These are phyloP conservation scores for Tetragonula clypearis DNA, from an alignment of 1,140 invertebrate species.

Conservation along the genomic window DNA sequence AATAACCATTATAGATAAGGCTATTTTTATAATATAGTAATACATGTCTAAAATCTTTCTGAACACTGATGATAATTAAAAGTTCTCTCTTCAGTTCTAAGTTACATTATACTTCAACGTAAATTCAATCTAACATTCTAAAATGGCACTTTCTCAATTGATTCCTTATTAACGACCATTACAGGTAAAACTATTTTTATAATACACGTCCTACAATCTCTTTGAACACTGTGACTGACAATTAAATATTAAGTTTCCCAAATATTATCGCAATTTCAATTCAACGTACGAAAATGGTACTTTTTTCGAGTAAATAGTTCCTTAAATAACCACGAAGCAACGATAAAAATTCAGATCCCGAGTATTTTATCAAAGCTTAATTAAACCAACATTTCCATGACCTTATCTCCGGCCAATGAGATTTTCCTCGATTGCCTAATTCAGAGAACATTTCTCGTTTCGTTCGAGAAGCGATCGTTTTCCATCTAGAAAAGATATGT, in stretches of 20 bases:
- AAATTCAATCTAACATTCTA: not conserved
- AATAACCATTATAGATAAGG: too few species aligned
- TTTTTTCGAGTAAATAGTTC: not conserved
- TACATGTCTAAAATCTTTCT: too few species aligned
- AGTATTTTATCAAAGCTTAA: not conserved
- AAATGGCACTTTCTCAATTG: not conserved
- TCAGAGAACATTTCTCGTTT: not conserved
- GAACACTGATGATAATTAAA: too few species aligned
- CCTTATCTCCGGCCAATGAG: not conserved
- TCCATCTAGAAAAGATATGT: not conserved
- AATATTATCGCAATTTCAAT: not conserved
- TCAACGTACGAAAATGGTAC: not conserved
- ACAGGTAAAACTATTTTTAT: too few species aligned
- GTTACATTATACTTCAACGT: too few species aligned
- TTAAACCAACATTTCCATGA: not conserved
- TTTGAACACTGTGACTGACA: too few species aligned
- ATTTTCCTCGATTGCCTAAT: not conserved
- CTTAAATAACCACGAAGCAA: not conserved
- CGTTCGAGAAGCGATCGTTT: not conserved
- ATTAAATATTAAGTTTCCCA: too few species aligned
- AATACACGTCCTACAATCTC: too few species aligned
- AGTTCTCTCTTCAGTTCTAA: too few species aligned
- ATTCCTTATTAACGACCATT: not conserved
- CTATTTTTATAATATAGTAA: too few species aligned
- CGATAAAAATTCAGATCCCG: not conserved